A percentile compares a stretch with the other conserved stretches of the same genome.
Conservation (phyloP, 64 coral and sea anemone genomes). For the Dendronephthya gigantea region DNA sequence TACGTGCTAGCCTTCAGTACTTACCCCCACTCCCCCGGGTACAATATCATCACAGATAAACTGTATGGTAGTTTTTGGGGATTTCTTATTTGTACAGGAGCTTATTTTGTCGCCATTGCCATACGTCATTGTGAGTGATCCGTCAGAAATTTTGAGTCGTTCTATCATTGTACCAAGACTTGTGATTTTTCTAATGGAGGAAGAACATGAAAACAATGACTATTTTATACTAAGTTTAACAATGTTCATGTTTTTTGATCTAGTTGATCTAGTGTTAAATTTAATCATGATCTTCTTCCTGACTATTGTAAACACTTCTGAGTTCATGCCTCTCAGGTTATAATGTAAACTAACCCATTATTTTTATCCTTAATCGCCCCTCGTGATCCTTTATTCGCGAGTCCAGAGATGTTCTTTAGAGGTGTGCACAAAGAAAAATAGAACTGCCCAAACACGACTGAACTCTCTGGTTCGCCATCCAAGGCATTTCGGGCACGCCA, state of each 20-base stretch:
- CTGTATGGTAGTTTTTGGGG: not conserved
- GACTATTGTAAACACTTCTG: no score
- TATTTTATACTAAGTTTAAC: no score
- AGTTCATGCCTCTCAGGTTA: no score
- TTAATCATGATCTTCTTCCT: no score
- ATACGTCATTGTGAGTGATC: not conserved
- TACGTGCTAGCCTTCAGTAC: not conserved
- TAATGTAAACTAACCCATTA: not conserved
- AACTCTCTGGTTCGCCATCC: no score
- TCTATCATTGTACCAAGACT: not conserved
- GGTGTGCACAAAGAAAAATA: constrained; percentile 2
- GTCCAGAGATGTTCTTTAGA: not conserved
- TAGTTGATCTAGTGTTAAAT: no score
- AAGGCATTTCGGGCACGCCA: not conserved
- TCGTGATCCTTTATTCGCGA: not conserved
- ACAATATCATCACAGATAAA: not conserved
- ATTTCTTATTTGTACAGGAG: not conserved
- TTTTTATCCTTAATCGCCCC: not conserved
- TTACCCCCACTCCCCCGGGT: not conserved
- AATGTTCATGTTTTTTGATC: no score
- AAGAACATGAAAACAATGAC: not conserved
- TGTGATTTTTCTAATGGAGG: not conserved
- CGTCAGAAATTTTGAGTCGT: not conserved
- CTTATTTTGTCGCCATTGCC: not conserved
- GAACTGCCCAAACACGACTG: not conserved